Base-by-base conservation (phyloP, 2,797 vertebrate species). In the Falco peregrinus region DNA sequence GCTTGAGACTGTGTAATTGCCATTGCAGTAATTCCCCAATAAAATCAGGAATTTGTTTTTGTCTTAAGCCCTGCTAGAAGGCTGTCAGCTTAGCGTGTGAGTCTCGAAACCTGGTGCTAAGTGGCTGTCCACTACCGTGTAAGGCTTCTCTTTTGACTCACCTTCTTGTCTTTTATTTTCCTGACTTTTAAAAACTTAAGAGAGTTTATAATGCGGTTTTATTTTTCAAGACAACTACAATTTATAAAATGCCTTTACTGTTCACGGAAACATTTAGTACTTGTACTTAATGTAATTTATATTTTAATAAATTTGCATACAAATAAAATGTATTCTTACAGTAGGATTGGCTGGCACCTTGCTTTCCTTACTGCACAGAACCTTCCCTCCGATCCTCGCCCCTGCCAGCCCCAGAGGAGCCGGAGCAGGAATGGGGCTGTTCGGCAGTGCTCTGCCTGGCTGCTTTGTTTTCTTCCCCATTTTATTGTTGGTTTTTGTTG, bases 281-380 rank as follows among this genome's bases (percentile, higher is more conserved):
- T 64, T 85, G 75, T 94, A 87, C 60, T 59, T 83, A 37, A 13
- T 29, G 17, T 18, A 15, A 18, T 75, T 4, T 60, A 7, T 77
- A 18, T 86, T 94, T 89, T 90, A 83, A 73, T 41, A 53, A 53
- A 11, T 76, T 57, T 47, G 29, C 41, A 51, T 74, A 84, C 37
- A 63, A 94, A 87, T 87, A 74, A 92, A 89, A 69, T 28, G 3
- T 78, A 35, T 84, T 87, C 76, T 91, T 75, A 22, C 73, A 78
- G 41, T 25, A 75, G 59, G 54, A 16, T 5, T 39, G 78, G 74
- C 64, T 70, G 22, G 53, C 17, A 12, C 73, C 7, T 61, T 7
- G 14, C 11, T 76, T 45, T 63, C 56, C n/a, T 60, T 26, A 5
- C 41, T 26, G 71, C 26, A 16, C 67, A 11, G 35, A 33, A 8